phyloP scores from a whole-genome alignment of 2,888 invertebrate genomes.

The Dysmachus trigonus region DNA sequence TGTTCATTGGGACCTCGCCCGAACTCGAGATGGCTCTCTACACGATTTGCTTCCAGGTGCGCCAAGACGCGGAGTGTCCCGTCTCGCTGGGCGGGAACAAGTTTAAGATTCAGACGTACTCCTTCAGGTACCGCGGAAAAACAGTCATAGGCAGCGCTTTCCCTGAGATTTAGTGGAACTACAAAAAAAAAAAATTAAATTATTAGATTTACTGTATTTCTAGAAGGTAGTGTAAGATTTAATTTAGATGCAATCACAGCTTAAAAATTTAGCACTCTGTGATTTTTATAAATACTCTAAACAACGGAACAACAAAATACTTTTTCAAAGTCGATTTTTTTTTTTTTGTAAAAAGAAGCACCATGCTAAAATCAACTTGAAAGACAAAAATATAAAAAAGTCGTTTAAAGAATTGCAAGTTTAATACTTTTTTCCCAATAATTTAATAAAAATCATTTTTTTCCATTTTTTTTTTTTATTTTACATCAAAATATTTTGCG shows the following conservation, averaged over 20 bases:
- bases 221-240: not conserved
- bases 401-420: no score
- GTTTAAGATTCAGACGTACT: slow-evolving; percentile 78
- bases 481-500: no score
- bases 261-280: not conserved
- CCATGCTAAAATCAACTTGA: no score
- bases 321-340: no score
- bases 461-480: no score
- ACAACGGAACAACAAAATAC: no score
- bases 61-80: slow-evolving; percentile 78
- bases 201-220: not conserved
- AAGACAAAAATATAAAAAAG: no score
- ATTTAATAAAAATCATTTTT: no score
- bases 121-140: slow-evolving; percentile 78
- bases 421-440: no score
- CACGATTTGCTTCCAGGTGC: slow-evolving; percentile 83
- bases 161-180: slow-evolving; percentile 74
- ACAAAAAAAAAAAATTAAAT: not conserved
- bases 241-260: not conserved
- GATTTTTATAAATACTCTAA: not conserved
- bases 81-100: slow-evolving; percentile 76
- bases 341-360: no score
- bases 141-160: slow-evolving; percentile 83
- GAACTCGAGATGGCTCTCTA: slow-evolving; percentile 92
- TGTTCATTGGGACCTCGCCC: slow-evolving; percentile 88